Percentiles rank a stretch among this genome's conserved stretches.
These are phyloP conservation scores for Netta rufina DNA, from an alignment of 2,797 vertebrate genomes.

Conservation along the genomic window DNA sequence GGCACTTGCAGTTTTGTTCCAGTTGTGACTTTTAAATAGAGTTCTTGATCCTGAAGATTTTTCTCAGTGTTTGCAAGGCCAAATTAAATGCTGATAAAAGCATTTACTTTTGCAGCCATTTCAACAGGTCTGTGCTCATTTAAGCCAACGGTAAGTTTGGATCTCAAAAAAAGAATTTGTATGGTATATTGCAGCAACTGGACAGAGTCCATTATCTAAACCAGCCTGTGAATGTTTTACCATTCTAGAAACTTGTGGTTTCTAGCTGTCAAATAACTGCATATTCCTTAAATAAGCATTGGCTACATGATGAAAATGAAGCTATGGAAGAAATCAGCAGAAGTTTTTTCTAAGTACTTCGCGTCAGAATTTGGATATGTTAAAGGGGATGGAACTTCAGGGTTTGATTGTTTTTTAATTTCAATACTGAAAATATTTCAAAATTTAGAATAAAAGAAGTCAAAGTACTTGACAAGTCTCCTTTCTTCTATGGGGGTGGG, in stretches of 20 bases:
- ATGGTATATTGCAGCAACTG: neutral
- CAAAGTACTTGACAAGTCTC: neutral
- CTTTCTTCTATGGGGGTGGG: neutral
- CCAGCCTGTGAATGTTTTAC: neutral
- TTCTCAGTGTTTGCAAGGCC: neutral
- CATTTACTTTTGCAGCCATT: neutral
- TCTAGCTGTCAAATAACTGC: neutral
- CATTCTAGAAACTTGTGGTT: neutral
- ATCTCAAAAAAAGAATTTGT: neutral
- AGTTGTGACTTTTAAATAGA: constrained; percentile 8
- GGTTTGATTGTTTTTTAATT: neutral
- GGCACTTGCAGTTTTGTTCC: neutral
- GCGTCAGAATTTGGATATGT: neutral
- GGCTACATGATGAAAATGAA: neutral
- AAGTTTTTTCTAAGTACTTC: neutral
- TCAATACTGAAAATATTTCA: neutral
- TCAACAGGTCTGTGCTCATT: neutral
- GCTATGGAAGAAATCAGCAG: neutral
- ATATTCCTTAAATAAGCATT: neutral
- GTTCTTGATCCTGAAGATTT: neutral
- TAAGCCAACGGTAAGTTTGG: neutral
- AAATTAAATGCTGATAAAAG: constrained; percentile 2
- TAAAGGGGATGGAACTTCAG: neutral
- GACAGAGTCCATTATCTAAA: neutral
- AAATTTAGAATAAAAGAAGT: constrained; percentile 41